Evolutionary conservation across 2,797 vertebrate species (phyloP), one percentile per base, ranked within the genome.

Genomic region (Champsocephalus esox): DNA sequence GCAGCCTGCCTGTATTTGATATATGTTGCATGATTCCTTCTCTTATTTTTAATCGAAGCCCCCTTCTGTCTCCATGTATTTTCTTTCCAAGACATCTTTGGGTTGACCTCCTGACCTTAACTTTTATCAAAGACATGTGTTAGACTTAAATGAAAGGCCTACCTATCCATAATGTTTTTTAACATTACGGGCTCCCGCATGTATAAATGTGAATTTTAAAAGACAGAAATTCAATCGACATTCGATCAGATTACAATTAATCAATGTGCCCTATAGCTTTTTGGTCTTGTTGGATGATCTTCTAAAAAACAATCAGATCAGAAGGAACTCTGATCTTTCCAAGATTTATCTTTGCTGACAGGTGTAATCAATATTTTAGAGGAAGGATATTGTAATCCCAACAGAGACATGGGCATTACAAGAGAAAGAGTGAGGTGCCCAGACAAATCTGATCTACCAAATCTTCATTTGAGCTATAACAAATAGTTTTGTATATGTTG

Each of bases 281-380:
- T 52, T 10, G 65, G 9, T 24, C 3, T 45, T 45, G 9, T 49
- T 24, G 45, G 32, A 84, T 13, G 2, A n/a, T 70, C 19, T 21
- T 48, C 9, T 52, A 45, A 12, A 13, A 38, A 24, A 6, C 21
- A 73, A 32, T 38, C 14, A 21, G 32, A 58, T 45, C 41, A 44
- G 44, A 45, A 51, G 4, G 2, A 46, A 73, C 7, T 3, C n/a
- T 46, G 12, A 19, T 17, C 61, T 55, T n/a, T 46, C 56, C 43
- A 55, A 50, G 64, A 81, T 88, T 77, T 80, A 56, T 79, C 64
- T 76, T 67, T 28, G 46, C 44, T 49, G 66, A 80, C 44, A 78
- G 66, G 41, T 0, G 81, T 74, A 70, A 87, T 85, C 12, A 92
- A 81, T 88, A 86, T 91, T 92, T 93, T 5, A 75, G 0, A 24